A percentile compares a stretch with the other conserved stretches of the same genome.
Conservation (phyloP, 2,113 vertebrate species). For the Setophaga petechia region DNA sequence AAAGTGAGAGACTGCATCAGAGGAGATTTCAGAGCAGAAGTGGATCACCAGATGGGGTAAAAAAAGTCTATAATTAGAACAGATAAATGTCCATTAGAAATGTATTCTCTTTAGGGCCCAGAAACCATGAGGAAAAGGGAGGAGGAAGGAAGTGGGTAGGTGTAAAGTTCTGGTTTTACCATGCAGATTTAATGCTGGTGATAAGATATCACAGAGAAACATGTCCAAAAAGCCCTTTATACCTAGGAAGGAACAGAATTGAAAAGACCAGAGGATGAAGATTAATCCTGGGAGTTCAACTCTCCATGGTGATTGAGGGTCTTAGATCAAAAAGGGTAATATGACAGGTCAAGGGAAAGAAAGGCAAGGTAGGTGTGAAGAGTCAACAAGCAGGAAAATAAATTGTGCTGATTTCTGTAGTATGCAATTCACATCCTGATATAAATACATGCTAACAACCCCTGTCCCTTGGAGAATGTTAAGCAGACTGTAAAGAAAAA, state of each 20-base stretch:
- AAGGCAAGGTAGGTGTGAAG: background rate
- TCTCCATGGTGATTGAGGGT: background rate
- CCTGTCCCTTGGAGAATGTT: background rate
- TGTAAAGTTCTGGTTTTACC: background rate
- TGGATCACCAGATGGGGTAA: background rate
- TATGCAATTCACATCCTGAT: background rate
- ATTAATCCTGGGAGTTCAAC: background rate
- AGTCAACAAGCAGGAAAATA: background rate
- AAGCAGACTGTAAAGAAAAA: background rate
- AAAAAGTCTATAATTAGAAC: background rate
- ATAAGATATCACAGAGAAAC: background rate
- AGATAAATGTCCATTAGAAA: background rate
- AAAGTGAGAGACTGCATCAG: background rate
- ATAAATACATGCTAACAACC: constrained; percentile 19
- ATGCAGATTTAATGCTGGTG: background rate
- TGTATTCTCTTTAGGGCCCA: background rate
- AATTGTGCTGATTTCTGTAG: constrained; percentile 5
- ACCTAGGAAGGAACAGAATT: background rate
- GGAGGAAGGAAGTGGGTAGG: background rate
- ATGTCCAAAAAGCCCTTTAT: background rate
- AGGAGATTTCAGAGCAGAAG: background rate
- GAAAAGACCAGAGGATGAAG: background rate
- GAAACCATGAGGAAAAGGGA: background rate
- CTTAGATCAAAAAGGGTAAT: background rate
- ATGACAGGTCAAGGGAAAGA: background rate